phyloP scores from a whole-genome alignment of 2,113 vertebrate species.

The Vanacampus margaritifer region DNA sequence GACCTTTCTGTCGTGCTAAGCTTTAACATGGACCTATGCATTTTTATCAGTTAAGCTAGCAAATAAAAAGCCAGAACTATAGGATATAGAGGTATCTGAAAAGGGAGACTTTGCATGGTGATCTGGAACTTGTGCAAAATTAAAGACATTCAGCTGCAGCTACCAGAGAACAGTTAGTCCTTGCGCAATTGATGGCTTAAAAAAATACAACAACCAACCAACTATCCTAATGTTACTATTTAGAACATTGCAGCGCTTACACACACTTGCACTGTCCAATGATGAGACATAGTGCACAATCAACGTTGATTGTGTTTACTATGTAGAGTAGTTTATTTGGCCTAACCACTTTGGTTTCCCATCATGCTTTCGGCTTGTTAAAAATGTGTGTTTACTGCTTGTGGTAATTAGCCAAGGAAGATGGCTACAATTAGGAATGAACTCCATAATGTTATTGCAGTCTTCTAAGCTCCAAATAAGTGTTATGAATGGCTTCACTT shows the following conservation, averaged over 20 bases:
- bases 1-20: constrained; percentile 17
- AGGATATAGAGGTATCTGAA: constrained; percentile 1
- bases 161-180: not conserved
- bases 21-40: constrained; percentile 6
- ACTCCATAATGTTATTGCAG: constrained; percentile 7
- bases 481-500: constrained; percentile 26
- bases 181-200: not conserved
- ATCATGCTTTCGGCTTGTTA: not conserved
- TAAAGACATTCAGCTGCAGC: constrained; percentile 20
- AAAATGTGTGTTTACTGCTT: not conserved
- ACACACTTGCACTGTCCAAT: no score
- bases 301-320: not conserved
- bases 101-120: constrained; percentile 6
- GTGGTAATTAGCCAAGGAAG: constrained; percentile 4
- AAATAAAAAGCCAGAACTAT: constrained; percentile 26
- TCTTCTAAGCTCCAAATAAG: constrained; percentile 10
- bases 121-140: constrained; percentile 17
- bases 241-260: not conserved
- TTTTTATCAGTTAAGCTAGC: constrained; percentile 2
- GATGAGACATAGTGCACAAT: not conserved
- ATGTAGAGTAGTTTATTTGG: not conserved
- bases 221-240: not conserved
- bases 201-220: not conserved
- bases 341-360: not conserved
- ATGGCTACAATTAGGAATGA: constrained; percentile 2